Conservation (phyloP, 1,140 invertebrate genomes). For the Drosophila pallidifrons region DNA sequence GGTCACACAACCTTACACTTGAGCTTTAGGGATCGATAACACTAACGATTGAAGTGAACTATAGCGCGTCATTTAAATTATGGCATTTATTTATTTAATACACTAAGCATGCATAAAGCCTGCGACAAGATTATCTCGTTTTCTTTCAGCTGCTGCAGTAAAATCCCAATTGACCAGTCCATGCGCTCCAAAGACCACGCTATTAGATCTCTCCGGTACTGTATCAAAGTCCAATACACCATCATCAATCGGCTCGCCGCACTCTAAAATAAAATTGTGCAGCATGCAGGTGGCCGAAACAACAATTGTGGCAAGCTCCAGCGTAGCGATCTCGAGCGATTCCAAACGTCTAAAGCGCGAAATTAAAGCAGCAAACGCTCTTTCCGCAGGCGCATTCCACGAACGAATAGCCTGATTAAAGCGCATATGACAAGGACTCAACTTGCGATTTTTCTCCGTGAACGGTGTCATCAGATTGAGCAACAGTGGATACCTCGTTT, state of each 20-base stretch:
- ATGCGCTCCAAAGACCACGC: conserved; percentile 35
- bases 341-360: conserved; percentile 44
- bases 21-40: background rate
- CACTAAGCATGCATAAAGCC: conserved; percentile 17
- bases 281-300: conserved; percentile 49
- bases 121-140: conserved; percentile 35
- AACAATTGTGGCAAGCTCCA: conserved; percentile 35
- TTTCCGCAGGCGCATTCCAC: conserved; percentile 41
- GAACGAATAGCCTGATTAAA: conserved; percentile 40
- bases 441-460: conserved; percentile 12
- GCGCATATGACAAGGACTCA: conserved; percentile 37
- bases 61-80: background rate
- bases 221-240: conserved; percentile 29
- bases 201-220: conserved; percentile 25
- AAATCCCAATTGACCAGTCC: conserved; percentile 29
- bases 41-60: background rate
- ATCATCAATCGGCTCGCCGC: conserved; percentile 41
- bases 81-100: background rate
- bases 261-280: conserved; percentile 56
- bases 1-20: background rate
- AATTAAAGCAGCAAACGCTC: conserved; percentile 38
- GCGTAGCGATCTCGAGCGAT: conserved; percentile 28
- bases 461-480: conserved; percentile 56
- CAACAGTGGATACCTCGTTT: conserved; percentile 44
- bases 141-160: conserved; percentile 42